These are phyloP conservation scores for Myotis brandtii DNA, from an alignment of 2,113 vertebrate genomes.

Conservation along the genomic window DNA sequence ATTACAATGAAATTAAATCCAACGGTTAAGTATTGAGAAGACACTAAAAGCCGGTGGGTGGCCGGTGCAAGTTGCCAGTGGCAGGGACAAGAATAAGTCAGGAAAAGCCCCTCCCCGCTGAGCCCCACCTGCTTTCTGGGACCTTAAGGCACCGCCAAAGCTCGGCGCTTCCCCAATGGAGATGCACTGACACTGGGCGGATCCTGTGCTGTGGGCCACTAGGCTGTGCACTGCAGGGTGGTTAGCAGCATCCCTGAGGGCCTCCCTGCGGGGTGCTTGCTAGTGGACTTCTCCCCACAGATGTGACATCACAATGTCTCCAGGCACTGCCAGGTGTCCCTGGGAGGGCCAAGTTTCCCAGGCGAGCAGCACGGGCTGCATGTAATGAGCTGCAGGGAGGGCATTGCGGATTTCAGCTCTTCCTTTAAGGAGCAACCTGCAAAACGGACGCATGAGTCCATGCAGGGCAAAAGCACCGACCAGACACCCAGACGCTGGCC, in stretches of 20 bases:
- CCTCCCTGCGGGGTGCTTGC: background rate
- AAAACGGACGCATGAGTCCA: background rate
- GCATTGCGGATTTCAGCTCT: background rate
- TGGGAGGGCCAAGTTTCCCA: background rate
- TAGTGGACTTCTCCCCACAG: background rate
- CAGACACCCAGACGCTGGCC: background rate
- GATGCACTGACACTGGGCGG: too few relatives aligned
- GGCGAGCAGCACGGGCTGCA: background rate
- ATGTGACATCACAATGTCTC: background rate
- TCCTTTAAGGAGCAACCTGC: background rate
- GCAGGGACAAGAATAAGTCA: background rate
- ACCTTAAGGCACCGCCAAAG: background rate
- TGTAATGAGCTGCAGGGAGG: too few relatives aligned
- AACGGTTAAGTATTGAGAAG: background rate
- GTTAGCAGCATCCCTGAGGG: background rate
- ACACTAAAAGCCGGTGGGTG: background rate
- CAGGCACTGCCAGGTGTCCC: background rate
- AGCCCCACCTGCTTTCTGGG: background rate
- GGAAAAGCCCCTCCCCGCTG: background rate
- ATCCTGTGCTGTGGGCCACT: background rate
- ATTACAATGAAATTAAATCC: background rate
- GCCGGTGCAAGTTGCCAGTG: background rate
- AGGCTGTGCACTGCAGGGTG: background rate
- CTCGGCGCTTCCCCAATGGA: background rate
- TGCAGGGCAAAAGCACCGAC: background rate